A percentile compares a stretch with the other conserved stretches of the same genome.
These are phyloP conservation scores for Elgaria multicarinata DNA, from an alignment of 2,113 vertebrate genomes.

Conservation along the genomic window DNA sequence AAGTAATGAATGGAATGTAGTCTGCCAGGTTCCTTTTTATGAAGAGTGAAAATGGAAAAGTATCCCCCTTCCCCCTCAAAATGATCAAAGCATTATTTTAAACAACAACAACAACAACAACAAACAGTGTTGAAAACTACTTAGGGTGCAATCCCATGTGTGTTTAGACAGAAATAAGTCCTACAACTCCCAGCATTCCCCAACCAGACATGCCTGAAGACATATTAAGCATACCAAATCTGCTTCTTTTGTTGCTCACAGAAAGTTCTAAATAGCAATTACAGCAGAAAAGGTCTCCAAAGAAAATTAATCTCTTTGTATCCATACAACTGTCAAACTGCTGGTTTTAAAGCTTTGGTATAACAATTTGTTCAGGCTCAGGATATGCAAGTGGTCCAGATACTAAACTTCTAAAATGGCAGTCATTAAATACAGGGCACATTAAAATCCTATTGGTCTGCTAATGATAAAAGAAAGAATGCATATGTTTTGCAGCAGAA, in stretches of 20 bases:
- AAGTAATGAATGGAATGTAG: neutral
- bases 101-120: neutral
- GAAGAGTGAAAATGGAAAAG: neutral
- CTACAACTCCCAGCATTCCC: no score
- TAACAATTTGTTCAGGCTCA: neutral
- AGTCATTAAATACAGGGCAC: neutral
- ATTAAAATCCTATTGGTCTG: neutral
- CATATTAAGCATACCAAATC: neutral
- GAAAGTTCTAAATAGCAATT: slow-evolving; percentile 5
- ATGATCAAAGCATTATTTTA: slow-evolving; percentile 1
- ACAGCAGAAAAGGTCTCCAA: neutral
- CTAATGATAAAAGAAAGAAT: neutral
- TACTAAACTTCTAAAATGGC: neutral
- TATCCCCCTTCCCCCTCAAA: neutral
- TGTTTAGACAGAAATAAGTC: no score
- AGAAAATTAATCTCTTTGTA: slow-evolving; percentile 9
- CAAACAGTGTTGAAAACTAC: neutral
- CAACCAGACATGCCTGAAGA: no score
- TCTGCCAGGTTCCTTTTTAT: neutral
- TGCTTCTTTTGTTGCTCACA: neutral
- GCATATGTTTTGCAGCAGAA: neutral
- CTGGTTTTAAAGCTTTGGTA: slow-evolving; percentile 2
- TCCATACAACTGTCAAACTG: slow-evolving; percentile 9
- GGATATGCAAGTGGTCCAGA: neutral
- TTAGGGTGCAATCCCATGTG: no score